A percentile compares a stretch with the other conserved stretches of the same genome.
phyloP scores from a whole-genome alignment of 2,113 vertebrate genomes.

The Otus sunia region DNA sequence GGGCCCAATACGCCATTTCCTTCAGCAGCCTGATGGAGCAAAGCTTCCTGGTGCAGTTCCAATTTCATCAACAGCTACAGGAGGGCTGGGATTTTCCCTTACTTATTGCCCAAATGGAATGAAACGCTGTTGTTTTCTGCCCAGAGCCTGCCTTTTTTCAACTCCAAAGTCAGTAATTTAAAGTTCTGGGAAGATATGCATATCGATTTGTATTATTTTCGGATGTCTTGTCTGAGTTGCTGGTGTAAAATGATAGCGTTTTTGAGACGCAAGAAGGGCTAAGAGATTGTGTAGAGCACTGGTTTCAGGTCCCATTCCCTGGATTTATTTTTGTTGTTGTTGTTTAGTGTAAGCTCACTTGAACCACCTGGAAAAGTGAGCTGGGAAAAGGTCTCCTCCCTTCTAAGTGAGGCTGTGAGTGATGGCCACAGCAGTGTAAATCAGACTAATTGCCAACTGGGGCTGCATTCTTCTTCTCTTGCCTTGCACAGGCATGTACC shows the following conservation, averaged over 20 bases:
- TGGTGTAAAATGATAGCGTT: not conserved
- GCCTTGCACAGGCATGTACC: not conserved
- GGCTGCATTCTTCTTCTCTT: not conserved
- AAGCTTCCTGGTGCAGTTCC: not conserved
- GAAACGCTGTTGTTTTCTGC: not conserved
- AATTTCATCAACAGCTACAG: not conserved
- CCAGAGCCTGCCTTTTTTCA: not conserved
- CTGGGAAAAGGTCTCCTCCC: not conserved
- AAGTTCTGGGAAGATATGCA: not conserved
- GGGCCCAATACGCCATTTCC: not conserved
- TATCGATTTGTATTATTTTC: not conserved
- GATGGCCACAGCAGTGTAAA: not conserved
- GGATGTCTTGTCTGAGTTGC: not conserved
- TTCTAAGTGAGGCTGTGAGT: not conserved
- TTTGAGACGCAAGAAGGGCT: not conserved
- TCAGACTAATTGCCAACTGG: not conserved
- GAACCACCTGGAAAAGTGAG: not conserved
- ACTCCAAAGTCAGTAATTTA: not conserved
- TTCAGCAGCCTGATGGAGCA: not conserved
- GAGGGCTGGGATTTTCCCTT: not conserved
- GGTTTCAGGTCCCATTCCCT: not conserved
- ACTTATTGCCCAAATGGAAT: not conserved
- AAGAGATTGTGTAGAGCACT: not conserved
- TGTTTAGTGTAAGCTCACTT: not conserved
- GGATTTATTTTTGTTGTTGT: not conserved